Base-by-base conservation (phyloP, 2,888 invertebrate genomes). In the Amblyteles armatorius region DNA sequence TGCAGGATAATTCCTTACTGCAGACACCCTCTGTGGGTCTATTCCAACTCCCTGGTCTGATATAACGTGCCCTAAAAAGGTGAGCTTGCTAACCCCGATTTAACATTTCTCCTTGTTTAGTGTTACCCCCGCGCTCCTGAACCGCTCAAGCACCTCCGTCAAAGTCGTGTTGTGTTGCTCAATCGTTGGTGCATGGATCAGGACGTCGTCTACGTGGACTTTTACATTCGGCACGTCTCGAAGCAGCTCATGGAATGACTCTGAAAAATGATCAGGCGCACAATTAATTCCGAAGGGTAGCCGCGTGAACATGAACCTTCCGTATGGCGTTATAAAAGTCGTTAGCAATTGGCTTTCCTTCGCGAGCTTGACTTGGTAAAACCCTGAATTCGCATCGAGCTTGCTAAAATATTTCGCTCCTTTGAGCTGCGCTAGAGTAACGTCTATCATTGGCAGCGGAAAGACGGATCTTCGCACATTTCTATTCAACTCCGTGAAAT, bases 91-190 rank as follows among this genome's bases (percentile, higher is more conserved):
- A 29, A 86, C 82, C 0, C 85, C 86, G 71, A 92, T 90, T 11
- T 80, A 33, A 84, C 91, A 92, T 85, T 93, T 92, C 1, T 87
- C 69, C 76, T 84, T 71, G 77, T 91, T 91, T 5, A 90, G 26
- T 0, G 89, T 90, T 33, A 90, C 79, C 3, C 90, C 89, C 22
- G 83, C 83, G 76, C 87, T 63, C 33, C 84, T 22, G n/a, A 90
- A 33, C 74, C 82, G 81, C 52, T 71, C 26, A 44, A 91, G 82
- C 13, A 91, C 89, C 79, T 86, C 68, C 50, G 65, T 63, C 36
- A 91, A 33, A 9, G 85, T 88, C 55, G 67, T 57, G 80, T 89
- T 81, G 68, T 90, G 89, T 19, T 89, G 60, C 77, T 89, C 88
- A 16, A 78, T 52, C 7, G 87, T 87, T 6, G 76, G 40, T 0